These are phyloP conservation scores for Butorides virescens DNA, from an alignment of 2,113 vertebrate genomes.

Conservation along the genomic window DNA sequence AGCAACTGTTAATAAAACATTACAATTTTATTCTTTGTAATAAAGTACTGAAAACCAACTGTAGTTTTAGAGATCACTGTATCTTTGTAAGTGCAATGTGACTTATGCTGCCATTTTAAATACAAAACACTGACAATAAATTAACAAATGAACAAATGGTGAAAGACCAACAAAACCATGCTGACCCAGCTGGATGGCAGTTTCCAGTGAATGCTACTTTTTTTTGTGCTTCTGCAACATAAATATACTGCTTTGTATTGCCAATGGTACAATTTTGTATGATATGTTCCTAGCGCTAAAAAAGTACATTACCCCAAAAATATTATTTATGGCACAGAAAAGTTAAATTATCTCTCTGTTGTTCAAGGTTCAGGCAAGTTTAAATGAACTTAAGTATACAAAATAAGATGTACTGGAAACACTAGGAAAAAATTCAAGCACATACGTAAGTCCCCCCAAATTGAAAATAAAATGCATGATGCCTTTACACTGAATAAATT, in stretches of 20 bases:
- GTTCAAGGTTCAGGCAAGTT: slow-evolving; percentile 72
- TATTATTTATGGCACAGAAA: slow-evolving; percentile 80
- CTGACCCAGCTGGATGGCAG: slow-evolving; percentile 57
- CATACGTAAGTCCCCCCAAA: slow-evolving; percentile 55
- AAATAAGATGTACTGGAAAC: slow-evolving; percentile 76
- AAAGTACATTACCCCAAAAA: slow-evolving; percentile 80
- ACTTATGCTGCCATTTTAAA: slow-evolving; percentile 64
- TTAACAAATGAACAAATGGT: slow-evolving; percentile 73
- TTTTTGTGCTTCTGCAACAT: slow-evolving; percentile 73
- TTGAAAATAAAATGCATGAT: slow-evolving; percentile 51
- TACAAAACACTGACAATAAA: slow-evolving; percentile 76
- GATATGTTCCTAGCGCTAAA: slow-evolving; percentile 71
- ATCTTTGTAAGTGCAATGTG: slow-evolving; percentile 70
- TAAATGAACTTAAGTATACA: slow-evolving; percentile 74
- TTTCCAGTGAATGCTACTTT: slow-evolving; percentile 66
- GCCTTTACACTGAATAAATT: slow-evolving; percentile 68
- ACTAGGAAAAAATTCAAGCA: slow-evolving; percentile 75
- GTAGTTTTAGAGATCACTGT: slow-evolving; percentile 68
- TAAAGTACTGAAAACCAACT: slow-evolving; percentile 75
- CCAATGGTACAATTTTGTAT: slow-evolving; percentile 43
- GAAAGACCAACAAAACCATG: slow-evolving; percentile 60
- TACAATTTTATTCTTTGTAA: slow-evolving; percentile 75
- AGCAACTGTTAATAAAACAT: slow-evolving; percentile 81
- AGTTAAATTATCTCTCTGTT: slow-evolving; percentile 73
- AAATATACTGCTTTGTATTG: slow-evolving; percentile 67